phyloP scores from a whole-genome alignment of 2,797 vertebrate genomes.

The Gorsachius magnificus region DNA sequence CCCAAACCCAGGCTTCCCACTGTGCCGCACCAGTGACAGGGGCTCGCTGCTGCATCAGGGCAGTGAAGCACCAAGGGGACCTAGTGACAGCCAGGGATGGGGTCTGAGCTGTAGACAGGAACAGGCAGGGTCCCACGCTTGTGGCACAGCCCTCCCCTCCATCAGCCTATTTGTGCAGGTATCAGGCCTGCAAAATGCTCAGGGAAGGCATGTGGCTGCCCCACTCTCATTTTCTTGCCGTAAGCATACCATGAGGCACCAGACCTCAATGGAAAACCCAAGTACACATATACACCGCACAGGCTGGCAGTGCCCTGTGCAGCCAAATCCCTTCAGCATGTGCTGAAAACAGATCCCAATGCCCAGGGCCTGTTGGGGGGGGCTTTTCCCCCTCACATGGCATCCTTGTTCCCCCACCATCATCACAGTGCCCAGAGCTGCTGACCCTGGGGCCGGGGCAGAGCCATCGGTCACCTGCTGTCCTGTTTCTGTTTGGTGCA shows the following conservation, averaged over 20 bases:
- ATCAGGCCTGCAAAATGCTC: background rate
- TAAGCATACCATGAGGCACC: background rate
- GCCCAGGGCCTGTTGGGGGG: background rate
- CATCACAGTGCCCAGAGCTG: background rate
- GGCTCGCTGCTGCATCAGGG: background rate
- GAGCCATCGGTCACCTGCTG: slow-evolving; percentile 16
- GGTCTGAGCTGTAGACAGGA: background rate
- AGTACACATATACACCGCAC: background rate
- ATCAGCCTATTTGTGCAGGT: background rate
- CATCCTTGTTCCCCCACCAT: accelerated
- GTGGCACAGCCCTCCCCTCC: background rate
- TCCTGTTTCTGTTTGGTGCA: slow-evolving; percentile 68
- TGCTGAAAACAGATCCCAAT: background rate
- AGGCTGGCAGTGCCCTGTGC: background rate
- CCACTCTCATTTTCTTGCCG: background rate
- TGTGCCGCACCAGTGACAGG: accelerated
- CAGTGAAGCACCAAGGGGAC: background rate
- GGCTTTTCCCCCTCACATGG: accelerated
- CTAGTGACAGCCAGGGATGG: background rate
- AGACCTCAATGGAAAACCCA: accelerated
- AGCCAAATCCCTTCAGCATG: accelerated
- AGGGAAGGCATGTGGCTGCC: background rate
- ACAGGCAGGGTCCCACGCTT: background rate
- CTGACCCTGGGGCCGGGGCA: background rate
- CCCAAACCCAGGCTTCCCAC: background rate